A percentile compares a stretch with the other conserved stretches of the same genome.
phyloP scores from a whole-genome alignment of 2,113 vertebrate species.

The Larimichthys crocea region DNA sequence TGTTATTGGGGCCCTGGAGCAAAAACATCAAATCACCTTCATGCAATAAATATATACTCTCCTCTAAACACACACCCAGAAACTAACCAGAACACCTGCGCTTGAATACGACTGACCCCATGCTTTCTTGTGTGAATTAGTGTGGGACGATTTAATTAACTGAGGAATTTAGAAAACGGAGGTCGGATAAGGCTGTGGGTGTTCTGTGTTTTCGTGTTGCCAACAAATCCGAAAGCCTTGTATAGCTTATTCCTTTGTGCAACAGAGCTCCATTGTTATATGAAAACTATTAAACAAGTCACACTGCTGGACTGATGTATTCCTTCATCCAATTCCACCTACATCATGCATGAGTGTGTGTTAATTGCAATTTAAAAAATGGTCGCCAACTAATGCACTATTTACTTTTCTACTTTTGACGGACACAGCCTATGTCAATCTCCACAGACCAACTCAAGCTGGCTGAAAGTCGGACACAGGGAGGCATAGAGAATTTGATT shows the following conservation, averaged over 20 bases:
- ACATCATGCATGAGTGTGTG: not conserved
- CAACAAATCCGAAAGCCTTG: not conserved
- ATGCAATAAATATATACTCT: not conserved
- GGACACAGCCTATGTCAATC: too few species aligned
- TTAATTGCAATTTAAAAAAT: too few species aligned
- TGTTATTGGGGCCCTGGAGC: not conserved
- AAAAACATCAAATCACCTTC: not conserved
- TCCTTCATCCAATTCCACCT: not conserved
- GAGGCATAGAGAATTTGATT: too few species aligned
- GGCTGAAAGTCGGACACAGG: too few species aligned
- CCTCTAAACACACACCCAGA: not conserved
- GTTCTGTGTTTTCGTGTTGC: not conserved
- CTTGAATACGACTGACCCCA: not conserved
- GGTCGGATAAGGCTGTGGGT: too few species aligned
- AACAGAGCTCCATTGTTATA: too few species aligned
- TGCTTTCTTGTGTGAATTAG: slow-evolving; percentile 10
- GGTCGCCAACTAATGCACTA: too few species aligned
- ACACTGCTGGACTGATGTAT: not conserved
- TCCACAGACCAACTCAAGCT: too few species aligned
- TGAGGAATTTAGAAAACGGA: not conserved
- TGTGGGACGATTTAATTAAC: not conserved
- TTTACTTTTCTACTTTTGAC: too few species aligned
- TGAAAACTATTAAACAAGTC: not conserved
- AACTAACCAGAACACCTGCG: not conserved
- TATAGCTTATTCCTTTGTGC: too few species aligned